Base-by-base conservation (phyloP, 2,888 invertebrate genomes). In the Habroteleia sp. region DNA sequence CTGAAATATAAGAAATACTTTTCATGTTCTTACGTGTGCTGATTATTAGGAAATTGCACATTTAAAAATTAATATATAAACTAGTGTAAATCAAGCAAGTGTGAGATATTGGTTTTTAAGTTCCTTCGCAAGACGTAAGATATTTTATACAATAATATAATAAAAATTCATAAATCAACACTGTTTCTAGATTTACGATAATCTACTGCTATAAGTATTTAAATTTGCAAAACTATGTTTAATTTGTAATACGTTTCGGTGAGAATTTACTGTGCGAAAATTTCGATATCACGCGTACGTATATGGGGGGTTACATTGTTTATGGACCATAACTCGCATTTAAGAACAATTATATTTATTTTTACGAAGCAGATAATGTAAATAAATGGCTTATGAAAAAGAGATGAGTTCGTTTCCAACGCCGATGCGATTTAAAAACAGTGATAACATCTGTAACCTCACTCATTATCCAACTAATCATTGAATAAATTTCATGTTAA, bases 401-500 rank as follows among this genome's bases (percentile, higher is more conserved):
- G 4, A 11, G 54, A 52, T 25, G 20, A 52, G 37, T 37, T 27
- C 3, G 3, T 27, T 37, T 13, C 3, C 25, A 5, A 7, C 1
- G 1, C 3, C 25, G 7, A 0, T 39, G 6, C 10, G 11, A 2
- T 37, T 37, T 48, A 37, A 46, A 6, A 39, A 7, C 7, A 11
- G 13, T 13, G 60, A 62, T 62, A 62, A 27, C 0, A 62, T 62
- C 60, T 62, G 27, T 37, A 48, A 50, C 31, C 29, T 1, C 13
- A 20, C 50, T 62, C 50, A 48, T 41, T 62, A 41, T 48, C 39
- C 23, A 7, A 37, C 46, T 17, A 41, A 48, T 23, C 39, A 37
- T 44, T 41, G 41, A 62, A 62, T 62, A 62, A 62, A 62, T 62
- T 37, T 29, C 29, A 41, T 41, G 14, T 31, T 48, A 23, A 6